A percentile compares a stretch with the other conserved stretches of the same genome.
Evolutionary conservation across 2,797 vertebrate species (phyloP).

Genomic region (Pseudomugil gertrudae): DNA sequence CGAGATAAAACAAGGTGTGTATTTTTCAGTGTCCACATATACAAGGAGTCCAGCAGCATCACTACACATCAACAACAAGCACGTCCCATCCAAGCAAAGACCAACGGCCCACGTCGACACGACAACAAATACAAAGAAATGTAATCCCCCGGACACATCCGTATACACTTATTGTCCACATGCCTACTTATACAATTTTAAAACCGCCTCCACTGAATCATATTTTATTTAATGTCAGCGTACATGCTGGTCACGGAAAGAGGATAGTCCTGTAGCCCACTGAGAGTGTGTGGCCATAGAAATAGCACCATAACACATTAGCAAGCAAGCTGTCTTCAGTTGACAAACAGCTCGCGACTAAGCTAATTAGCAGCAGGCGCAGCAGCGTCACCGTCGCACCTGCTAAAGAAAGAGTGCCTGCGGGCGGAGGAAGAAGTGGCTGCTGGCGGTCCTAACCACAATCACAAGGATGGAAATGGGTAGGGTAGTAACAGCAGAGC

Average conservation of each 20-base stretch:
- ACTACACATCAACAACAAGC: conserved; percentile 63
- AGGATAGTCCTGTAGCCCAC: conserved; percentile 15
- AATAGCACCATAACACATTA: conserved; percentile 15
- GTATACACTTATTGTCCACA: background rate
- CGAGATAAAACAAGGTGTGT: conserved; percentile 49
- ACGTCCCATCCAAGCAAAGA: conserved; percentile 56
- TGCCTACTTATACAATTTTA: background rate
- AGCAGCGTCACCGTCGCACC: conserved; percentile 60
- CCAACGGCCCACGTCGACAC: conserved; percentile 23
- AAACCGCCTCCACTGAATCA: conserved; percentile 8
- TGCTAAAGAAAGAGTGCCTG: conserved; percentile 48
- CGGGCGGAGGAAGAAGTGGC: conserved; percentile 54
- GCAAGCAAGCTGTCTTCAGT: conserved; percentile 36
- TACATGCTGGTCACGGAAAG: conserved; percentile 48
- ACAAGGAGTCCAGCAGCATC: conserved; percentile 48
- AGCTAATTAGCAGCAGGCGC: conserved; percentile 71
- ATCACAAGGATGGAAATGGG: conserved; percentile 1
- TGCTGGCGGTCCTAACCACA: conserved; percentile 51
- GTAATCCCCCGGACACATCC: conserved; percentile 10
- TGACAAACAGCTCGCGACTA: conserved; percentile 34
- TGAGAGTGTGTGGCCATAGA: conserved; percentile 4
- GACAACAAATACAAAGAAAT: conserved; percentile 4
- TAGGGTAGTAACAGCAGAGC: background rate
- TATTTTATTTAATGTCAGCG: conserved; percentile 56
- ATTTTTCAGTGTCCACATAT: conserved; percentile 13